Base-by-base conservation (phyloP, 2,888 invertebrate genomes). In the Leptopilina drosophilae region DNA sequence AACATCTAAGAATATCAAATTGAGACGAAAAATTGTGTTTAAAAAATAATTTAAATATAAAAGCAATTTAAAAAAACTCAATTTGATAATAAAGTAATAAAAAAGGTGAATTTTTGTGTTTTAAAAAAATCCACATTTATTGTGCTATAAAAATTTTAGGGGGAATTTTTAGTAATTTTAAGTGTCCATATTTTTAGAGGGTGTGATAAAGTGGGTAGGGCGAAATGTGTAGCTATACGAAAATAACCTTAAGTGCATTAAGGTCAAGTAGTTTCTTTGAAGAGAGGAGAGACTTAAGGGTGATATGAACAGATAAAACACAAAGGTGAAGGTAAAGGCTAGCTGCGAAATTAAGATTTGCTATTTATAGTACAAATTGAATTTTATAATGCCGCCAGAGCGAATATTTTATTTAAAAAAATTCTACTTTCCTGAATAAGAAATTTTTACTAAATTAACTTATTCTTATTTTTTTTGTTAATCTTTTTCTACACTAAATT, bases 191-290 rank as follows among this genome's bases (percentile, higher is more conserved):
- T 49, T 49, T 11, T 49, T 49, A 8, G n/a, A 14, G 53, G 49
- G 3, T 11, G 53, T 40, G 9, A 33, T 56, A n/a, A 33, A 73
- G 26, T 56, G 14, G 26, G 46, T 33, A 73, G 40, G 53, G 26
- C 33, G 26, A 56, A 73, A 53, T 73, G 56, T 56, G 73, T 49
- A 49, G 40, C 33, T 73, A 53, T 73, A 56, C 33, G 33, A 56
- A 73, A 56, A 56, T 73, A 73, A 33, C 73, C 33, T 56, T 56
- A 56, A 73, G 33, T n/a, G 56, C 56, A 73, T 73, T 73, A 73
- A 73, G 73, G 73, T 73, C 40, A 73, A 73, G 73, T 73, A 26
- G 73, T 56, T 73, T 56, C 40, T 73, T 73, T 56, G 33, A 73
- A 73, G 20, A 69, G 69, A 69, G 69, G 8, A 0, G 56, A 73